Percentiles rank a stretch among this genome's conserved stretches.
These are phyloP conservation scores for Lasioglossum oenotherae DNA, from an alignment of 2,888 invertebrate genomes.

Conservation along the genomic window DNA sequence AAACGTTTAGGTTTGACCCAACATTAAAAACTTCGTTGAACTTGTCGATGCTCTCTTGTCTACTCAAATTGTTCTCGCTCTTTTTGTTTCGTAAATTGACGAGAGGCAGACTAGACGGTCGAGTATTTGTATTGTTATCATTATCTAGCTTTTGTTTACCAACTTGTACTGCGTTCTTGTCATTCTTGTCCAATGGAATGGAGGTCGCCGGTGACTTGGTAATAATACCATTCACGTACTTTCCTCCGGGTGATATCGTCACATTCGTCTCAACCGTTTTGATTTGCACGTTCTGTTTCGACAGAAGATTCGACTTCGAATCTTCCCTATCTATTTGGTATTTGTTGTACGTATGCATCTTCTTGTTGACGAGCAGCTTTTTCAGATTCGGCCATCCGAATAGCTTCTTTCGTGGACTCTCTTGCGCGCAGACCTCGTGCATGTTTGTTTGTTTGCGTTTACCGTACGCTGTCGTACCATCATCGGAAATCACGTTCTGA, in stretches of 20 bases:
- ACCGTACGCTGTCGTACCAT: conserved; percentile 75
- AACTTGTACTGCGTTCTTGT: conserved; percentile 75
- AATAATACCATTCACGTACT: conserved; percentile 81
- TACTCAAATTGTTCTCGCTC: conserved; percentile 83
- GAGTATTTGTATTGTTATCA: conserved; percentile 75
- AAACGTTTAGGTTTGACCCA: conserved; percentile 87
- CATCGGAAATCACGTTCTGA: conserved; percentile 89
- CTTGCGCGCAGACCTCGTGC: conserved; percentile 81
- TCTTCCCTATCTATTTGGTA: conserved; percentile 80
- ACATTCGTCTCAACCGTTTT: conserved; percentile 82
- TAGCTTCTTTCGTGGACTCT: conserved; percentile 75
- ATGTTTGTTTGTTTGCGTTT: conserved; percentile 85
- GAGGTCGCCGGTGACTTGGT: conserved; percentile 77
- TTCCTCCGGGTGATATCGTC: conserved; percentile 83
- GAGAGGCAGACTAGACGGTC: conserved; percentile 85
- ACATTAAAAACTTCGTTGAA: conserved; percentile 91
- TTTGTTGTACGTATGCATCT: conserved; percentile 77
- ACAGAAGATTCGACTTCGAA: conserved; percentile 79
- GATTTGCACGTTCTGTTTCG: conserved; percentile 73
- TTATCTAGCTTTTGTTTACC: conserved; percentile 67
- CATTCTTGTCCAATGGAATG: conserved; percentile 83
- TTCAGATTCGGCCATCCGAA: conserved; percentile 86
- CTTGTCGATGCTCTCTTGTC: conserved; percentile 91
- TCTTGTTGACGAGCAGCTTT: conserved; percentile 83
- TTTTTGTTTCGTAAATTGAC: conserved; percentile 73